Conservation (phyloP, 2,797 vertebrate species). For the Hippopotamyrus pictus region DNA sequence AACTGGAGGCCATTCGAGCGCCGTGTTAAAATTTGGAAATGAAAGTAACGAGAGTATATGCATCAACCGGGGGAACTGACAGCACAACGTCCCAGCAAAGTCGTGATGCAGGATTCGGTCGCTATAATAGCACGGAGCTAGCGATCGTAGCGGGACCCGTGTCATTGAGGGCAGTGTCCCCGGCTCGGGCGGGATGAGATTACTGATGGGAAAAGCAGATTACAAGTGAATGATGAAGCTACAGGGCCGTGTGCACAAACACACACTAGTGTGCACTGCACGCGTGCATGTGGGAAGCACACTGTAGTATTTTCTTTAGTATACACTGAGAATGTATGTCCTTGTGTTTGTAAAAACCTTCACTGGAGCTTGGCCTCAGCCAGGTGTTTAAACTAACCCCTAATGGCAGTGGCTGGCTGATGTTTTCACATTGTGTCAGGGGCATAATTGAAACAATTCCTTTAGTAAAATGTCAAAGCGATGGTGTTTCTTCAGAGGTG, state of each 20-base stretch:
- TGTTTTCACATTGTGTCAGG: neutral
- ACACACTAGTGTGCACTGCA: neutral
- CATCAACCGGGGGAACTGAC: neutral
- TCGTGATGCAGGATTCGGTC: neutral
- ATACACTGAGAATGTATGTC: neutral
- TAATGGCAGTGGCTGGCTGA: neutral
- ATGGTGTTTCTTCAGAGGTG: neutral
- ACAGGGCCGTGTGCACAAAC: neutral
- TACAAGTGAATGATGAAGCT: neutral
- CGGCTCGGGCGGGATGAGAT: neutral
- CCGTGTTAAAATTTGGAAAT: neutral
- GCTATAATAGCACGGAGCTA: neutral
- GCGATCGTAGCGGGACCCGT: neutral
- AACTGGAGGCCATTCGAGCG: neutral
- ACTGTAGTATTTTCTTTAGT: neutral
- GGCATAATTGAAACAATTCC: conserved; percentile 14
- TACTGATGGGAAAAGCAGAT: neutral
- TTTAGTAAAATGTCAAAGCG: neutral
- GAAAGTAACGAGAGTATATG: neutral
- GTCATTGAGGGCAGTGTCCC: neutral
- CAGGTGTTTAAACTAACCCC: neutral
- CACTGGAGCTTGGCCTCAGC: too few species aligned
- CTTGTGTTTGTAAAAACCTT: neutral
- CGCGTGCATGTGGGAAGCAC: neutral
- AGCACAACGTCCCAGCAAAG: neutral